Conservation (phyloP, 2,888 invertebrate genomes). For the Rhingia campestris region DNA sequence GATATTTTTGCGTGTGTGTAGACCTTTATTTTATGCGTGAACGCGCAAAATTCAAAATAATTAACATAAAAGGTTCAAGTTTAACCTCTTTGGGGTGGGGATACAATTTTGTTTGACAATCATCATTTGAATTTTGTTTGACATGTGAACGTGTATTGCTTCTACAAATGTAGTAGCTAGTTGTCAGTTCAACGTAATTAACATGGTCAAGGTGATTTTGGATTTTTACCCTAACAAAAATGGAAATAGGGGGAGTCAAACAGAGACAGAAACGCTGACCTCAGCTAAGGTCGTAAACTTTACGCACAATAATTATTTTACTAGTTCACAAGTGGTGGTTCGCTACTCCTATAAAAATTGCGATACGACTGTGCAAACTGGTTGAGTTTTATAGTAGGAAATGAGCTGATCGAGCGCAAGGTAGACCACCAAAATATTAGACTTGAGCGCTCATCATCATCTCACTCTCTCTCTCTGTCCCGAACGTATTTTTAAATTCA, state of each 20-base stretch:
- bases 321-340: slow-evolving; percentile 19
- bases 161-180: slow-evolving; percentile 41
- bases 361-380: background rate
- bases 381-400: slow-evolving; percentile 22
- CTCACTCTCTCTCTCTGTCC: background rate
- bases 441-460: slow-evolving; percentile 9
- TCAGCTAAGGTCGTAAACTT: slow-evolving; percentile 55
- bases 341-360: background rate
- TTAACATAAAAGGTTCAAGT: slow-evolving; percentile 70
- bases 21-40: slow-evolving; percentile 1
- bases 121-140: slow-evolving; percentile 14
- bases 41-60: slow-evolving; percentile 49
- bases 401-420: slow-evolving; percentile 41
- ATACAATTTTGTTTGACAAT: slow-evolving; percentile 38
- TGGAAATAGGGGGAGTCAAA: slow-evolving; percentile 8
- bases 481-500: slow-evolving; percentile 12
- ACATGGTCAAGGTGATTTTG: slow-evolving; percentile 67
- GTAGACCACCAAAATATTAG: slow-evolving; percentile 19
- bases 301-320: slow-evolving; percentile 46
- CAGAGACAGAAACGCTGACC: slow-evolving; percentile 54
- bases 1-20: slow-evolving; percentile 38
- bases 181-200: slow-evolving; percentile 67
- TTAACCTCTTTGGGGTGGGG: slow-evolving; percentile 54
- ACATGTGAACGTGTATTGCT: slow-evolving; percentile 30
- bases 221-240: no score